Evolutionary conservation across 2,888 invertebrate genomes (phyloP).

Genomic region (Protonemura montana): DNA sequence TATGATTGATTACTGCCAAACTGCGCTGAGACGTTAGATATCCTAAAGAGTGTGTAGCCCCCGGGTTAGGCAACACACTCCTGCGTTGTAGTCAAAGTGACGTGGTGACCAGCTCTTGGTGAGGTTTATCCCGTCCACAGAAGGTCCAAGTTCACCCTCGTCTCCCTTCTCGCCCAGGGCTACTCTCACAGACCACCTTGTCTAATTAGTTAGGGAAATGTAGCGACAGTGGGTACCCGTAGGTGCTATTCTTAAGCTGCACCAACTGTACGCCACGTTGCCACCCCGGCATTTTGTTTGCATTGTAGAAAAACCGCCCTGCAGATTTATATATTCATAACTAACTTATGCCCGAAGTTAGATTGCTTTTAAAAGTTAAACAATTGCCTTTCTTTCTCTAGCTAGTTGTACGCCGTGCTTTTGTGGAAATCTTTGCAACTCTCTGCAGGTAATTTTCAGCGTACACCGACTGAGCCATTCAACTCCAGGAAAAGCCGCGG

Average conservation of each 20-base stretch:
- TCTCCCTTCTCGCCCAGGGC: too few species aligned
- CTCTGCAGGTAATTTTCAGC: background rate
- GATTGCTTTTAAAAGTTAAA: slow-evolving; percentile 12
- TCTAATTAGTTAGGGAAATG: too few species aligned
- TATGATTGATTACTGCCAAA: too few species aligned
- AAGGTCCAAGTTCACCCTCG: too few species aligned
- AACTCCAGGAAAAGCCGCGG: background rate
- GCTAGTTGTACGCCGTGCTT: background rate
- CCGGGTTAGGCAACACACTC: too few species aligned
- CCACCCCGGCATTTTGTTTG: background rate
- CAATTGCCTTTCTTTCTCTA: background rate
- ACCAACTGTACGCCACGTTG: background rate
- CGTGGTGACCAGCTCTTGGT: too few species aligned
- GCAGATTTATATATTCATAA: background rate
- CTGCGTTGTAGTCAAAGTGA: too few species aligned
- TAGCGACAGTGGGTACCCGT: too few species aligned
- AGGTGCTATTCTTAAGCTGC: background rate
- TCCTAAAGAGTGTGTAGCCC: too few species aligned
- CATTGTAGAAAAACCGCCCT: background rate
- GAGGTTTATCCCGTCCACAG: too few species aligned
- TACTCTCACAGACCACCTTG: too few species aligned
- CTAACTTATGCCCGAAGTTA: slow-evolving; percentile 12
- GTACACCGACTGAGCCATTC: background rate
- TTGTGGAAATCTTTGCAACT: background rate
- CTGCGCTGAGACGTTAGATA: too few species aligned